phyloP scores from a whole-genome alignment of 2,113 vertebrate species.

The Thamnaconus septentrionalis region DNA sequence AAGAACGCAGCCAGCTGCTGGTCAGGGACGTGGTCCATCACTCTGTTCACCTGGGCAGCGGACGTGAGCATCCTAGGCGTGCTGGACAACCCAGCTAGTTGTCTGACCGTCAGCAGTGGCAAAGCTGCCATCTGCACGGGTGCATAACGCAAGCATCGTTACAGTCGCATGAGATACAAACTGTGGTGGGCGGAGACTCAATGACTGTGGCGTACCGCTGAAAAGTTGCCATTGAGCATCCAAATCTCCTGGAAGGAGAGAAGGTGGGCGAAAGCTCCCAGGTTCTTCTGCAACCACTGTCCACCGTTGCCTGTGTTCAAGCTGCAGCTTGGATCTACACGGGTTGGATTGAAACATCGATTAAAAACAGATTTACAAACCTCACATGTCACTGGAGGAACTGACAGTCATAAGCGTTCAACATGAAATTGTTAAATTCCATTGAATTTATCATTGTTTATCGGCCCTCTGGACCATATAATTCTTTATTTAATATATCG shows the following conservation, averaged over 20 bases:
- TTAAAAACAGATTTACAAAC: not conserved
- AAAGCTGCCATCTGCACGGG: conserved; percentile 62
- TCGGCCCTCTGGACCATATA: too few species aligned
- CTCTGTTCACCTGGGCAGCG: conserved; percentile 37
- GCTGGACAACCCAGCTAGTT: conserved; percentile 61
- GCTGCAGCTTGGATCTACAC: conserved; percentile 60
- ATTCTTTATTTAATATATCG: too few species aligned
- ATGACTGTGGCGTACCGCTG: conserved; percentile 39
- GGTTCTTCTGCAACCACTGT: conserved; percentile 70
- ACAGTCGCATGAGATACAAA: too few species aligned
- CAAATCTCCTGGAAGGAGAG: conserved; percentile 43
- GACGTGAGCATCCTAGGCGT: conserved; percentile 59
- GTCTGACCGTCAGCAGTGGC: conserved; percentile 43
- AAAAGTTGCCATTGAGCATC: conserved; percentile 50
- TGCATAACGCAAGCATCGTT: not conserved
- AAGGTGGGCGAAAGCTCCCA: conserved; percentile 61
- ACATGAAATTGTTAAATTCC: too few species aligned
- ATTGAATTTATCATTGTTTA: too few species aligned
- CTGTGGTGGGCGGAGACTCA: too few species aligned
- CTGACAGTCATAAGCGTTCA: not conserved
- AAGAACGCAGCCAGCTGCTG: conserved; percentile 52
- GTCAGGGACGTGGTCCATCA: conserved; percentile 58
- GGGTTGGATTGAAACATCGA: not conserved
- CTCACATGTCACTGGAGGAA: not conserved
- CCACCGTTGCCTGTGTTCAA: conserved; percentile 23